Base-by-base conservation (phyloP, 2,797 vertebrate genomes). In the Lutjanus argentimaculatus region DNA sequence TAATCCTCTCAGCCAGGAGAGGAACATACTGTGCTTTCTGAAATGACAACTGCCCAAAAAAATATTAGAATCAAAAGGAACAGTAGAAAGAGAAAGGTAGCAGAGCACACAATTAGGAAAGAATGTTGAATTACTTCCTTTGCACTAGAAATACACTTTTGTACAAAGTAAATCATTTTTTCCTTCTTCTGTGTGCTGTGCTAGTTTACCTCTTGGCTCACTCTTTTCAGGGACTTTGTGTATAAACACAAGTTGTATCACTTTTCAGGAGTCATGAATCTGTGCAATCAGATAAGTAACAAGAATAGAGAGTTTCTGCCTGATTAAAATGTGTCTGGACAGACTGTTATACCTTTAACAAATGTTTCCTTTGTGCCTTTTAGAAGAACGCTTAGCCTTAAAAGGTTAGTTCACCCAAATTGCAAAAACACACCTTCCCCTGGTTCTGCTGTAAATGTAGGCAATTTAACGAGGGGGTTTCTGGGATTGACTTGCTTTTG, bases 191-290 rank as follows among this genome's bases (percentile, higher is more conserved):
- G 45, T 75, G 57, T 49, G 69, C 66, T 75, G 36, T 62, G 70
- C 77, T 77, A 2, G 2, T 65, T 48, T 30, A 64, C 40, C 52
- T 68, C 72, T 64, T 57, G 19, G 59, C 11, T 73, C 22, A 15
- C 43, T 82, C 25, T 36, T 65, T 75, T 84, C 83, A 80, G 84
- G 81, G 82, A 88, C 80, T 63, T 51, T 19, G 57, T 82, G 51
- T 51, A 8, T 2, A 59, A 71, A 63, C 48, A 62, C 69, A 63
- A 71, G 67, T 42, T 46, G 40, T 40, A 43, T 52, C 25, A 53
- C 14, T 65, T 43, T 49, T 79, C 75, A 79, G 76, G 75, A 87
- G 74, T 72, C 65, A 3, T 25, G 25, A 71, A 58, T 76, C 68
- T 63, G 84, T 82, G 82, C 80, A 76, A 76, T 85, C 57, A 14